phyloP scores from a whole-genome alignment of 1,140 invertebrate genomes.

The Panagrolaimus sp. region DNA sequence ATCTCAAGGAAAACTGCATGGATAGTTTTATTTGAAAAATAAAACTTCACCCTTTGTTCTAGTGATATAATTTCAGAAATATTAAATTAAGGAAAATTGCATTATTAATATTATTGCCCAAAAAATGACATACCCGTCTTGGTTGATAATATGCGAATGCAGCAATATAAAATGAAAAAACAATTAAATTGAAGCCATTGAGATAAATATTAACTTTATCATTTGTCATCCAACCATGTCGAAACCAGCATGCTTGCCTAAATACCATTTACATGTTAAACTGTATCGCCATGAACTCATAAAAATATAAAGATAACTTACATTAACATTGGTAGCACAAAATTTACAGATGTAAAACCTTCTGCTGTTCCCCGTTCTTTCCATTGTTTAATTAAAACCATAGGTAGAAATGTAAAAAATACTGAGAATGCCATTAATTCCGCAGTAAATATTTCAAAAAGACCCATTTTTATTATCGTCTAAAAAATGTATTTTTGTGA shows the following conservation, averaged over 20 bases:
- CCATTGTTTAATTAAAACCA: constrained; percentile 49
- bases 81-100: too few relatives aligned
- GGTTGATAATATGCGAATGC: constrained; percentile 56
- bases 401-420: constrained; percentile 53
- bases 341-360: constrained; percentile 55
- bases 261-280: too few relatives aligned
- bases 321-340: constrained; percentile 55
- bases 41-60: too few relatives aligned
- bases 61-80: too few relatives aligned
- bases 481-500: neutral
- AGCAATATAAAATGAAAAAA: constrained; percentile 49
- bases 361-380: constrained; percentile 49
- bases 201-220: constrained; percentile 50
- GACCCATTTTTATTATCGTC: constrained; percentile 34
- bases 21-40: too few relatives aligned
- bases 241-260: constrained; percentile 41
- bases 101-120: too few relatives aligned
- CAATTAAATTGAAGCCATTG: constrained; percentile 47
- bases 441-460: constrained; percentile 44
- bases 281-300: too few relatives aligned
- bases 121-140: constrained; percentile 40
- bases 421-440: constrained; percentile 56
- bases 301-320: constrained; percentile 42
- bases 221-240: constrained; percentile 51
- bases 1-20: too few relatives aligned